Percentiles rank a stretch among this genome's conserved stretches.
phyloP scores from a whole-genome alignment of 2,888 invertebrate species.

The Cheilosia pagana region DNA sequence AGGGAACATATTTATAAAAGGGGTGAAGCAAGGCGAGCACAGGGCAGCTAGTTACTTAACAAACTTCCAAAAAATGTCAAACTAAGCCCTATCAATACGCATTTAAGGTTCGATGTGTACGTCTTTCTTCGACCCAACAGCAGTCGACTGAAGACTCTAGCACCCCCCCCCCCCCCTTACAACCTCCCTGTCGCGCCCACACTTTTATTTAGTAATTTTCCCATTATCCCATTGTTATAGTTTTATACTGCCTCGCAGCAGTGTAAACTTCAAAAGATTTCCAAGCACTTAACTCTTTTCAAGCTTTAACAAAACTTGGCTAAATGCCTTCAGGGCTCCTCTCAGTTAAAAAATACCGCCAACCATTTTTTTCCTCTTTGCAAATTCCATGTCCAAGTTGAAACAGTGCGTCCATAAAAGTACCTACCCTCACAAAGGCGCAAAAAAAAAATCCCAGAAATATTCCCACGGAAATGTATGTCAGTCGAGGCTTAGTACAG shows the following conservation, averaged over 20 bases:
- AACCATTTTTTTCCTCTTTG: background rate
- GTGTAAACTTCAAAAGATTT: conserved; percentile 4
- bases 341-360: background rate
- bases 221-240: too few species aligned
- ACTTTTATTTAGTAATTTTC: too few species aligned
- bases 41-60: too few species aligned
- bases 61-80: too few species aligned
- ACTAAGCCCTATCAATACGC: too few species aligned
- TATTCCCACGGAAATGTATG: conserved; percentile 46
- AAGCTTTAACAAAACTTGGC: conserved; percentile 1
- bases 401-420: conserved; percentile 21
- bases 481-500: conserved; percentile 43
- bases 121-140: too few species aligned
- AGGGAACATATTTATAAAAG: too few species aligned
- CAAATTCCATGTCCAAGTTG: conserved; percentile 11
- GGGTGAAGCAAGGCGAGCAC: too few species aligned
- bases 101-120: too few species aligned
- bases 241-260: background rate
- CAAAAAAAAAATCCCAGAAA: conserved; percentile 4
- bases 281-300: conserved; percentile 24
- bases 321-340: conserved; percentile 11
- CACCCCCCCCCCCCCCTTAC: too few species aligned
- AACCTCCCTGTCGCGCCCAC: too few species aligned
- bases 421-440: conserved; percentile 4
- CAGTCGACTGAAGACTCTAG: too few species aligned